Conservation (phyloP, 2,888 invertebrate species). For the Ditylenchus weischeri region DNA sequence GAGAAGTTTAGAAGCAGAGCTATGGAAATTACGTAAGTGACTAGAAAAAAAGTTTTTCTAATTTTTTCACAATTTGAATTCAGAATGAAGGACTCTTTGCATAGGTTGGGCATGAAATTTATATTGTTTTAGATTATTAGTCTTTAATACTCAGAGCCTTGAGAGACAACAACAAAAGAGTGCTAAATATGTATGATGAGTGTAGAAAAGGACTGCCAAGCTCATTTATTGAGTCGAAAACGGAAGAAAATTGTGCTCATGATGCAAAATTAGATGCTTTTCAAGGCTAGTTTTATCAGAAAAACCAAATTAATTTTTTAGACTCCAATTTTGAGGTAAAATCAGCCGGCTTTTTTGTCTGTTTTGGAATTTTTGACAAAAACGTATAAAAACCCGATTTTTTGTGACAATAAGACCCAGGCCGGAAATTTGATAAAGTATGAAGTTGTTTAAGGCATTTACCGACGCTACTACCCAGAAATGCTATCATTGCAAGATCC, state of each 20-base stretch:
- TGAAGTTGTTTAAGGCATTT: slow-evolving; percentile 42
- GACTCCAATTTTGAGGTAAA: too few relatives aligned
- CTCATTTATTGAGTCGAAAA: slow-evolving; percentile 48
- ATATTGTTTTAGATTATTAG: too few relatives aligned
- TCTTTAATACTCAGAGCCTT: slow-evolving; percentile 26
- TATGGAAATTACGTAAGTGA: slow-evolving; percentile 41
- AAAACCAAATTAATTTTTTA: background rate
- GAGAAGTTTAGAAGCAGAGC: slow-evolving; percentile 39
- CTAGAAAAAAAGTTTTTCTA: background rate
- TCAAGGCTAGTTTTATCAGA: slow-evolving; percentile 38
- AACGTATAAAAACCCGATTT: too few relatives aligned
- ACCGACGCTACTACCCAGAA: slow-evolving; percentile 52
- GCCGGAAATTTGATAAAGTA: too few relatives aligned
- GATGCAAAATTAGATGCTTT: slow-evolving; percentile 45
- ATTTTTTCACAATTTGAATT: slow-evolving; percentile 2
- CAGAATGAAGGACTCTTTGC: slow-evolving; percentile 51
- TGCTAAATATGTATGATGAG: slow-evolving; percentile 42
- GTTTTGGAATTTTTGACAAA: too few relatives aligned
- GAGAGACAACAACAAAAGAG: slow-evolving; percentile 50
- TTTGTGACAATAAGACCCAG: too few relatives aligned
- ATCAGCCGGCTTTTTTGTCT: too few relatives aligned
- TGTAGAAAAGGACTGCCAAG: slow-evolving; percentile 41
- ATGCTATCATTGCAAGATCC: slow-evolving; percentile 50
- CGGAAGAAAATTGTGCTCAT: slow-evolving; percentile 50
- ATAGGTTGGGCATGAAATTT: slow-evolving; percentile 15